These are phyloP conservation scores for Drosophila kurseongensis DNA, from an alignment of 1,140 invertebrate species.

Conservation along the genomic window DNA sequence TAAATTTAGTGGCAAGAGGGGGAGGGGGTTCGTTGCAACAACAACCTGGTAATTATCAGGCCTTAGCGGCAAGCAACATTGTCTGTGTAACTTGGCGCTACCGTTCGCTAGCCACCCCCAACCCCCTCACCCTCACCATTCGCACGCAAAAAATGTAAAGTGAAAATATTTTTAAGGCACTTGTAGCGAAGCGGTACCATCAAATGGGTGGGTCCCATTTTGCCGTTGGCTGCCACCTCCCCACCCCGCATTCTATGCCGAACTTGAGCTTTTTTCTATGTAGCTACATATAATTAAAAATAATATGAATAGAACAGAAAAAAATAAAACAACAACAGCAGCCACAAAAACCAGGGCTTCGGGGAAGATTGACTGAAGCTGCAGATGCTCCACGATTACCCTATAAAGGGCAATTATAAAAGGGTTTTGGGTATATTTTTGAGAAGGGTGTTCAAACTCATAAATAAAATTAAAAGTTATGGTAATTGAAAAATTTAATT, in stretches of 20 bases:
- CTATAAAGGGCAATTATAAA: neutral
- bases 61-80: constrained; percentile 77
- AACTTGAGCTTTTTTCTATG: constrained; percentile 72
- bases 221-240: constrained; percentile 32
- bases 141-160: constrained; percentile 80
- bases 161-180: constrained; percentile 72
- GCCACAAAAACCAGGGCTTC: constrained; percentile 17
- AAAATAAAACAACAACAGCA: constrained; percentile 23
- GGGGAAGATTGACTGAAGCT: neutral
- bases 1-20: constrained; percentile 55
- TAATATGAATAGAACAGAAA: constrained; percentile 35
- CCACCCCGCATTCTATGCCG: constrained; percentile 32
- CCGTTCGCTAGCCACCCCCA: constrained; percentile 10
- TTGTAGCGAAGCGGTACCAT: constrained; percentile 22
- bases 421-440: neutral
- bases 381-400: neutral
- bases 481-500: too few relatives aligned
- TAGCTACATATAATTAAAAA: constrained; percentile 67
- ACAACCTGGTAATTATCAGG: constrained; percentile 77
- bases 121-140: constrained; percentile 24
- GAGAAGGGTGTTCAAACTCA: neutral
- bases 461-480: too few relatives aligned
- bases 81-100: constrained; percentile 66
- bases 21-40: constrained; percentile 30
- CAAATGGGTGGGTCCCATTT: constrained; percentile 34